Conservation (phyloP, 2,113 vertebrate species). For the Boleophthalmus pectinirostris region DNA sequence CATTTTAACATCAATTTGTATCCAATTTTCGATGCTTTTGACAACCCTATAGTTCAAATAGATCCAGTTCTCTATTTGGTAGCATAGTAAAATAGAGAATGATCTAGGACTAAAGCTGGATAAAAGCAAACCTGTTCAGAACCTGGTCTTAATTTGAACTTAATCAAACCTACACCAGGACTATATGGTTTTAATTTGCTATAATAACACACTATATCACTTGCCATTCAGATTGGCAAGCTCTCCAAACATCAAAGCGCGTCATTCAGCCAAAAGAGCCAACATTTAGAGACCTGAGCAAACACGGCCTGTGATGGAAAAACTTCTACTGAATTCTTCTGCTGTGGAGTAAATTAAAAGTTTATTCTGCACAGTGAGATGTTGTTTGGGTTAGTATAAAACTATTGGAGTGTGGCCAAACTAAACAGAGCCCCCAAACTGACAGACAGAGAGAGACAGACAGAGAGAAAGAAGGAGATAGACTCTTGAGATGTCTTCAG, state of each 20-base stretch:
- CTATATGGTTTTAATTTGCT: too few species aligned
- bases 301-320: slow-evolving; percentile 31
- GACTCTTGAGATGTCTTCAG: slow-evolving; percentile 26
- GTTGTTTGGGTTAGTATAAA: slow-evolving; percentile 35
- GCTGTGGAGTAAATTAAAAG: background rate
- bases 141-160: background rate
- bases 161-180: background rate
- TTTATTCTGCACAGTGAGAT: too few species aligned
- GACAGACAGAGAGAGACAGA: background rate
- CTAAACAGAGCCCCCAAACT: slow-evolving; percentile 24
- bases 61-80: background rate
- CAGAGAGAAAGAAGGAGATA: background rate
- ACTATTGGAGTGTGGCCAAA: slow-evolving; percentile 34
- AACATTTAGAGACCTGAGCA: slow-evolving; percentile 47
- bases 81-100: background rate
- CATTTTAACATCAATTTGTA: too few species aligned
- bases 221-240: slow-evolving; percentile 10
- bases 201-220: background rate
- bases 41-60: background rate
- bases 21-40: too few species aligned
- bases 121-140: background rate
- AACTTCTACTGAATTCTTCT: background rate
- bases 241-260: slow-evolving; percentile 31
- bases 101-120: background rate
- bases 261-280: slow-evolving; percentile 15